phyloP scores from a whole-genome alignment of 2,113 vertebrate species.

The Agelaius tricolor region DNA sequence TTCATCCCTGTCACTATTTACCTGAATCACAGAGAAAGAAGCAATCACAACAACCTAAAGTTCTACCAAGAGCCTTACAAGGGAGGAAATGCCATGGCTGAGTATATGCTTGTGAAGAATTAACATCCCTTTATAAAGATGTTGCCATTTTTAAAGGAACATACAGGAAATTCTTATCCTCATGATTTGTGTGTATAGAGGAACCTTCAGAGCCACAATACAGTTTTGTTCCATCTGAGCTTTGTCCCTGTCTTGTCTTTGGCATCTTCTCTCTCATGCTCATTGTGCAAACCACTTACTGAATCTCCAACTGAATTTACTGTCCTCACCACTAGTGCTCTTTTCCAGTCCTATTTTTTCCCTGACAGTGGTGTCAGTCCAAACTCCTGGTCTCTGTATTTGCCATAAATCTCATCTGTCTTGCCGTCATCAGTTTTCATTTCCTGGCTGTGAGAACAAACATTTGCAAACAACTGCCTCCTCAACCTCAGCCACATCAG shows the following conservation, averaged over 20 bases:
- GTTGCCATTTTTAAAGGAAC: background rate
- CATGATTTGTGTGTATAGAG: background rate
- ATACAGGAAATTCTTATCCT: background rate
- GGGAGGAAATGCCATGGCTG: background rate
- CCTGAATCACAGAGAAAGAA: background rate
- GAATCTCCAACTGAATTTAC: background rate
- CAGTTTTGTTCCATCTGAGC: background rate
- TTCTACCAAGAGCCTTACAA: background rate
- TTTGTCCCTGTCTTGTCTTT: background rate
- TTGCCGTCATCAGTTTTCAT: background rate
- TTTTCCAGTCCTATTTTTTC: background rate
- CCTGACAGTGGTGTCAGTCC: accelerated
- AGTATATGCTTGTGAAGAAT: background rate
- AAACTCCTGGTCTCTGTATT: background rate
- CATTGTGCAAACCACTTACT: background rate
- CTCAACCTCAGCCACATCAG: background rate
- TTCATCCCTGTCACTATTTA: background rate
- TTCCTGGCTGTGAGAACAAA: background rate
- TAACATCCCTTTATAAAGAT: background rate
- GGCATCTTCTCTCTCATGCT: background rate
- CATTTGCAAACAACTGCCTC: background rate
- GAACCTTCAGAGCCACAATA: background rate
- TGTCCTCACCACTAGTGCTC: background rate
- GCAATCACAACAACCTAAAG: background rate
- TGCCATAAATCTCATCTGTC: background rate